Percentiles rank a stretch among this genome's conserved stretches.
These are phyloP conservation scores for Threskiornis aethiopicus DNA, from an alignment of 2,797 vertebrate species.

Conservation along the genomic window DNA sequence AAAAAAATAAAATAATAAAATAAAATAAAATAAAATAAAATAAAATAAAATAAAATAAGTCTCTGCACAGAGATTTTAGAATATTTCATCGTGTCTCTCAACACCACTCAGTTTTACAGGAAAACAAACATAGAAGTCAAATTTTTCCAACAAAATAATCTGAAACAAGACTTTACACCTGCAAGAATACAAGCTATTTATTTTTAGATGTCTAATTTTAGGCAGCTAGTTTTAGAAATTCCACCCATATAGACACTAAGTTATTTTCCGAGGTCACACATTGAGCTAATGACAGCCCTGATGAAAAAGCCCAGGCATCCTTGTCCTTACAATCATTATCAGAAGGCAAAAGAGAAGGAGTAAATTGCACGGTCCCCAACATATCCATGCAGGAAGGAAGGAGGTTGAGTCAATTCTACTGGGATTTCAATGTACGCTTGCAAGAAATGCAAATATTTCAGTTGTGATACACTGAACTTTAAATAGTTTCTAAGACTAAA, in stretches of 20 bases:
- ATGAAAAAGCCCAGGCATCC: slow-evolving; percentile 27
- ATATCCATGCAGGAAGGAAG: background rate
- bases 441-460: slow-evolving; percentile 5
- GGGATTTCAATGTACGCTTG: background rate
- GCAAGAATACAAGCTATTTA: slow-evolving; percentile 5
- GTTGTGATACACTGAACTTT: background rate
- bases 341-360: background rate
- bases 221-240: slow-evolving; percentile 16
- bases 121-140: background rate
- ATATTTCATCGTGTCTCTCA: background rate
- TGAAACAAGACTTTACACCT: background rate
- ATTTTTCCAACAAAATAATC: background rate
- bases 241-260: background rate
- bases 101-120: background rate
- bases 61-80: background rate
- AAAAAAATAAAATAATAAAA: background rate
- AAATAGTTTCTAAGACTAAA: background rate
- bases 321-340: background rate
- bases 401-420: background rate
- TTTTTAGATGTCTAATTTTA: slow-evolving; percentile 41
- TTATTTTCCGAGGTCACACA: slow-evolving; percentile 6
- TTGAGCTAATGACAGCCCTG: background rate
- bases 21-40: no score
- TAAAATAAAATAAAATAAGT: no score
- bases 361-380: background rate